Percentiles rank a stretch among this genome's conserved stretches.
phyloP scores from a whole-genome alignment of 2,888 invertebrate genomes.

The Caenorhabditis doughertyi region DNA sequence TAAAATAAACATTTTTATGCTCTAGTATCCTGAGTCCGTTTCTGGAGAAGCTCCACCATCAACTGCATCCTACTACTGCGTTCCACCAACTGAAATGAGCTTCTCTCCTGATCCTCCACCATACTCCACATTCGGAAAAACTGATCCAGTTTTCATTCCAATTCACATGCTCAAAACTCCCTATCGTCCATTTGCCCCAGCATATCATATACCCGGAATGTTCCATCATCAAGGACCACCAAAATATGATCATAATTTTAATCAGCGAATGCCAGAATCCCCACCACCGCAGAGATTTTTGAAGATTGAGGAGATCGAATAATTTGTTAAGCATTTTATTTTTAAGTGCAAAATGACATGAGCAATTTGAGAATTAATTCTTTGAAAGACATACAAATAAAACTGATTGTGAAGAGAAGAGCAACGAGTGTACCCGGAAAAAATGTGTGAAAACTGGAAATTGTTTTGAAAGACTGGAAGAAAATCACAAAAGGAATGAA shows the following conservation, averaged over 20 bases:
- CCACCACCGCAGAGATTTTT: slow-evolving; percentile 63
- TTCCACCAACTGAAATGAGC: slow-evolving; percentile 64
- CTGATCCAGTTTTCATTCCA: slow-evolving; percentile 64
- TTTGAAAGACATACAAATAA: slow-evolving; percentile 50
- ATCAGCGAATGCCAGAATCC: slow-evolving; percentile 36
- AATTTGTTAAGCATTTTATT: not conserved
- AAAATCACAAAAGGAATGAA: not conserved
- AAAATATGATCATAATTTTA: slow-evolving; percentile 55
- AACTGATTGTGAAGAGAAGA: slow-evolving; percentile 23
- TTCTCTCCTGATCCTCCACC: slow-evolving; percentile 63
- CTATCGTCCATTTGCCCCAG: slow-evolving; percentile 62
- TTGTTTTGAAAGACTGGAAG: not conserved
- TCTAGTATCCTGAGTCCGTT: slow-evolving; percentile 65
- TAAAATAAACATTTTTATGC: too few relatives aligned
- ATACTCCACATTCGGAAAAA: slow-evolving; percentile 61
- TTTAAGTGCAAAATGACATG: slow-evolving; percentile 24
- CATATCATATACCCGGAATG: slow-evolving; percentile 44
- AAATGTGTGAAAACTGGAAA: slow-evolving; percentile 22
- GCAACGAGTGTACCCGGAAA: slow-evolving; percentile 7
- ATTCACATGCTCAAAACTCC: slow-evolving; percentile 68
- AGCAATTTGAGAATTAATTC: slow-evolving; percentile 17
- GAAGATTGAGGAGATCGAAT: slow-evolving; percentile 69
- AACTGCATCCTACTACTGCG: slow-evolving; percentile 62
- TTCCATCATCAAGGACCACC: slow-evolving; percentile 56
- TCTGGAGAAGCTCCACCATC: slow-evolving; percentile 35